Evolutionary conservation across 2,113 vertebrate genomes (phyloP).

Genomic region (Cyprinus carpio): DNA sequence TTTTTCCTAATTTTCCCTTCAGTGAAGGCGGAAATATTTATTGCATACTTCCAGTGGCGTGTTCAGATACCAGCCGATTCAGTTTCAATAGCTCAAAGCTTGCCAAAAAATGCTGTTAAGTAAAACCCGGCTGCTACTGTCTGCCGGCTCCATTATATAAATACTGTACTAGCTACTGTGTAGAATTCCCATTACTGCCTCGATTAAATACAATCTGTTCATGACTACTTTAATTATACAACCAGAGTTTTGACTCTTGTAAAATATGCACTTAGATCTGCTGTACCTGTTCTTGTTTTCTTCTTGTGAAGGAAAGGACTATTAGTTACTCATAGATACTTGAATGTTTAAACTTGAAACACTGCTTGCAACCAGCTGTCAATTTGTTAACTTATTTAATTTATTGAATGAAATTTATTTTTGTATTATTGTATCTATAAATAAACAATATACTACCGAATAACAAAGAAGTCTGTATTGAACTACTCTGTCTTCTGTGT

Average conservation of each 20-base stretch:
- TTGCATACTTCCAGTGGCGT: conserved; percentile 55
- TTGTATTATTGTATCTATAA: conserved; percentile 71
- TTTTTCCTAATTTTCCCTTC: conserved; percentile 31
- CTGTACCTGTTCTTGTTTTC: conserved; percentile 19
- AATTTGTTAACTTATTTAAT: neutral
- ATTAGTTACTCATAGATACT: conserved; percentile 30
- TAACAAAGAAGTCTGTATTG: neutral
- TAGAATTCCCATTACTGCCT: neutral
- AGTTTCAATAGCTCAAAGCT: conserved; percentile 58
- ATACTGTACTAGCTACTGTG: neutral
- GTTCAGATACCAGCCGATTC: conserved; percentile 57
- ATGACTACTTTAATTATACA: conserved; percentile 16
- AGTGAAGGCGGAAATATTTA: conserved; percentile 63
- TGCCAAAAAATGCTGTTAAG: conserved; percentile 57
- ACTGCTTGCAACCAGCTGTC: neutral
- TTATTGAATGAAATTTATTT: neutral
- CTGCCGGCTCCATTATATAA: conserved; percentile 46
- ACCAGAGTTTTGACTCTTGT: neutral
- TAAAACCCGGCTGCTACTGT: conserved; percentile 46
- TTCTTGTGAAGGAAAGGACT: neutral
- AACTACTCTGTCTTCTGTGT: neutral
- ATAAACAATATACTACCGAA: neutral
- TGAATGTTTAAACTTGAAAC: conserved; percentile 51
- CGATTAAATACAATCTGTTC: neutral
- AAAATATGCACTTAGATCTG: neutral